Evolutionary conservation across 1,140 invertebrate genomes (phyloP).

Genomic region (Aphelinus atriplicis): DNA sequence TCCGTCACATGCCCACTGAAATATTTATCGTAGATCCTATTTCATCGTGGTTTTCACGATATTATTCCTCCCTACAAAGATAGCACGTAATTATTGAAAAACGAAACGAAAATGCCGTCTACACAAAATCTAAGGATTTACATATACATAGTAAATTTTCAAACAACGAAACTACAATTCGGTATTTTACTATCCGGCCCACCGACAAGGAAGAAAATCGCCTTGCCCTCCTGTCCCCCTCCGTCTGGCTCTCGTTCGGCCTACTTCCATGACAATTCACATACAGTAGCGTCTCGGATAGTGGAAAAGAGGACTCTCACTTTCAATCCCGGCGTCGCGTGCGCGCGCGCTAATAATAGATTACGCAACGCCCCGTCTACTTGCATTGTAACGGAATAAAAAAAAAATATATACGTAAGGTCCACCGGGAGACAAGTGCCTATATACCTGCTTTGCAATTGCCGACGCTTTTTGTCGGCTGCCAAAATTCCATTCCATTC

Average conservation of each 20-base stretch:
- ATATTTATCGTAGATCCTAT: too few species aligned
- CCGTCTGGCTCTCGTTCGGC: not conserved
- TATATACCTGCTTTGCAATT: constrained; percentile 26
- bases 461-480: not conserved
- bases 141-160: too few species aligned
- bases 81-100: too few species aligned
- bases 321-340: constrained; percentile 51
- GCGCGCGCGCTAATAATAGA: constrained; percentile 41
- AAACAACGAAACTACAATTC: too few species aligned
- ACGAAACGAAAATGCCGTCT: too few species aligned
- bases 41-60: too few species aligned
- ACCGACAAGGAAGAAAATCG: constrained; percentile 29
- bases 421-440: constrained; percentile 46
- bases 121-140: too few species aligned
- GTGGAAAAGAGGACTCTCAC: constrained; percentile 48
- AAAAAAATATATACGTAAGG: constrained; percentile 34
- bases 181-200: too few species aligned
- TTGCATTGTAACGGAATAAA: constrained; percentile 30
- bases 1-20: too few species aligned
- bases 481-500: too few species aligned
- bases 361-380: constrained; percentile 46
- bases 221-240: not conserved
- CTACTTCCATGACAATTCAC: constrained; percentile 17
- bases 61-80: too few species aligned
- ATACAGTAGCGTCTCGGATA: not conserved